These are phyloP conservation scores for Nannoperca obscura DNA, from an alignment of 2,797 vertebrate species.

Conservation along the genomic window DNA sequence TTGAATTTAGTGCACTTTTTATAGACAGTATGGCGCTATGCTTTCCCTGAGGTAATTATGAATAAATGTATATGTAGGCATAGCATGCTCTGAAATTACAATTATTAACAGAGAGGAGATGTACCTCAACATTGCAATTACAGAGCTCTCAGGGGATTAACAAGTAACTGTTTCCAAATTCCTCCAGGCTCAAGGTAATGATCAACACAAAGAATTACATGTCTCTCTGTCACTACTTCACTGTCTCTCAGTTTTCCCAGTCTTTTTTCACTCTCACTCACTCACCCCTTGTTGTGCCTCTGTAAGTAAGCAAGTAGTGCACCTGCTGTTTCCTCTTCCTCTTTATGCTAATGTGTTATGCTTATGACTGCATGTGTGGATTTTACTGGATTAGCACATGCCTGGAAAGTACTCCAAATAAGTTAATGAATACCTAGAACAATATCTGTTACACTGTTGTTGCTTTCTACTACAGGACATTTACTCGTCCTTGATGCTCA, in stretches of 20 bases:
- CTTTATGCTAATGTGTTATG: constrained; percentile 41
- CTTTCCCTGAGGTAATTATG: constrained; percentile 82
- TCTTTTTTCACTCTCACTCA: constrained; percentile 5
- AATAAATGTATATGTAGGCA: constrained; percentile 82
- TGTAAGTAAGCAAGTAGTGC: constrained; percentile 35
- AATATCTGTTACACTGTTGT: constrained; percentile 20
- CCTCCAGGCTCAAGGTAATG: constrained; percentile 78
- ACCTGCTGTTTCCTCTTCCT: constrained; percentile 37
- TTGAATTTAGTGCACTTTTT: constrained; percentile 71
- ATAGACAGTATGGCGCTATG: constrained; percentile 67
- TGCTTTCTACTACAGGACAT: constrained; percentile 36
- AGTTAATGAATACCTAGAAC: constrained; percentile 28
- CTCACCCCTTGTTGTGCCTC: constrained; percentile 28
- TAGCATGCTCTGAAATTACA: constrained; percentile 79
- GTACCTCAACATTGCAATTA: constrained; percentile 82
- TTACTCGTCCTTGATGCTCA: constrained; percentile 29
- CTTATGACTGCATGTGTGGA: constrained; percentile 35
- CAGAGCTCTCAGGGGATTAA: constrained; percentile 76
- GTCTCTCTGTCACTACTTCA: constrained; percentile 52
- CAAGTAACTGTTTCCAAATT: constrained; percentile 80
- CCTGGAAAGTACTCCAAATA: constrained; percentile 40
- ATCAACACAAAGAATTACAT: constrained; percentile 73
- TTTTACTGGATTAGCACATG: constrained; percentile 39
- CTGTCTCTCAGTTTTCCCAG: constrained; percentile 12
- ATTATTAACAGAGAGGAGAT: constrained; percentile 77